Base-by-base conservation (phyloP, 2,797 vertebrate genomes). In the Hippocampus kuda region DNA sequence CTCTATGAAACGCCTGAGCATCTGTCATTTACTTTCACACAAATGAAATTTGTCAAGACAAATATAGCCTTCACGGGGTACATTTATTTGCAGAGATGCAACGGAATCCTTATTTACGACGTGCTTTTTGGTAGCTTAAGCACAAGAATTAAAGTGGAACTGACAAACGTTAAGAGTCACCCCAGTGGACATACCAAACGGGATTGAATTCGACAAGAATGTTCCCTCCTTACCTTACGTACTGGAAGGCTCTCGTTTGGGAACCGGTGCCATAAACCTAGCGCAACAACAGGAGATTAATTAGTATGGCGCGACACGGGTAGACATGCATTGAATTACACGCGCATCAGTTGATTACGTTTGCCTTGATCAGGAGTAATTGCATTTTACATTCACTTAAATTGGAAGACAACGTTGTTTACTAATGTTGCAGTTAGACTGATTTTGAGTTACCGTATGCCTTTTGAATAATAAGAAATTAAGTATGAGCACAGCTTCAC, bases 161-260 rank as follows among this genome's bases (percentile, higher is more conserved):
- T 66, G 22, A 64, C 34, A 20, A 46, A n/a, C 5, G 41, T 65
- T 56, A 16, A 3, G 0, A 2, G 9, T 6, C 8, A 48, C n/a
- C 27, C 13, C 22, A 53, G 24, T 4, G 51, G 41, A 42, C 6
- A 10, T 5, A 46, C 16, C 3, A 22, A 56, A 65, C 54, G 1
- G 5, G 10, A 24, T 44, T 57, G 10, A 30, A 56, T 44, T 62
- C 3, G 18, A 9, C 7, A 15, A 48, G 7, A 54, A 67, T 10
- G 38, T 12, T 16, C 2, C 34, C 5, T 1, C 65, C 82, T 79
- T 81, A 99, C 97, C 97, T 99, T 69, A 99, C 97, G 49, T 99
- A 99, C 72, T 99, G 97, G 85, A 99, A 99, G 4, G 97, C 96
- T 88, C 97, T 92, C 0, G 97, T 99, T 83, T 99, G 97, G 68